phyloP scores from a whole-genome alignment of 1,140 invertebrate genomes.

The Drosophila truncata region DNA sequence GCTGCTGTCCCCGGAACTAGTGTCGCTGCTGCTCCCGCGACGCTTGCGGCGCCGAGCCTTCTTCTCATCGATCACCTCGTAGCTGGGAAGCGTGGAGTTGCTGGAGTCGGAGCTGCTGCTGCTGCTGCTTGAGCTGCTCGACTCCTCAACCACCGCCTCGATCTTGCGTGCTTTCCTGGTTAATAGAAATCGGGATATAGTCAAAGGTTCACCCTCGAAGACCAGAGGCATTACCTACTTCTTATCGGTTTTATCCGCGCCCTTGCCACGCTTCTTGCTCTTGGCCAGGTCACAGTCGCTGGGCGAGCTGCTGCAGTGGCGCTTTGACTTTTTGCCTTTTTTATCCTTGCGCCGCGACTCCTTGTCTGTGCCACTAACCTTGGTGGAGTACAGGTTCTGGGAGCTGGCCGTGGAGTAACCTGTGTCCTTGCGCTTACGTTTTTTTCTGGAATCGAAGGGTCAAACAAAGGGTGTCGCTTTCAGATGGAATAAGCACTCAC shows the following conservation, averaged over 20 bases:
- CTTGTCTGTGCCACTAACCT: conserved; percentile 72
- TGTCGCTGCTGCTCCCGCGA: conserved; percentile 58
- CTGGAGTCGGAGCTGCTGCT: conserved; percentile 72
- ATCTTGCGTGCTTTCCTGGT: conserved; percentile 75
- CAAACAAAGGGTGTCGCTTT: background rate
- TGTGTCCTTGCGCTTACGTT: conserved; percentile 87
- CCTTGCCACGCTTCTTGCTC: conserved; percentile 75
- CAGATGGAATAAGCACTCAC: conserved; percentile 20
- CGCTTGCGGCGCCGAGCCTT: conserved; percentile 63
- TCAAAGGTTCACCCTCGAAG: background rate
- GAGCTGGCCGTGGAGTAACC: conserved; percentile 89
- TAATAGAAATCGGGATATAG: background rate
- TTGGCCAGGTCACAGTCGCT: conserved; percentile 72
- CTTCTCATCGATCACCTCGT: conserved; percentile 83
- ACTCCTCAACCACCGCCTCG: conserved; percentile 79
- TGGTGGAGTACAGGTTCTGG: conserved; percentile 85
- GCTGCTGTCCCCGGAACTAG: conserved; percentile 66
- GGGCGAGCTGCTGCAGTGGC: conserved; percentile 70
- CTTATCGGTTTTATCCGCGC: conserved; percentile 71
- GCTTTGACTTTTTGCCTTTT: conserved; percentile 77
- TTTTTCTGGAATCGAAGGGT: conserved; percentile 49
- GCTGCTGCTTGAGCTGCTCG: conserved; percentile 65
- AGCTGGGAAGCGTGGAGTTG: conserved; percentile 81
- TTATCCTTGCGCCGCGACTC: conserved; percentile 74
- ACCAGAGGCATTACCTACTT: conserved; percentile 62